Percentiles rank a stretch among this genome's conserved stretches.
Evolutionary conservation across 2,888 invertebrate species (phyloP).

Genomic region (Callosobruchus maculatus): DNA sequence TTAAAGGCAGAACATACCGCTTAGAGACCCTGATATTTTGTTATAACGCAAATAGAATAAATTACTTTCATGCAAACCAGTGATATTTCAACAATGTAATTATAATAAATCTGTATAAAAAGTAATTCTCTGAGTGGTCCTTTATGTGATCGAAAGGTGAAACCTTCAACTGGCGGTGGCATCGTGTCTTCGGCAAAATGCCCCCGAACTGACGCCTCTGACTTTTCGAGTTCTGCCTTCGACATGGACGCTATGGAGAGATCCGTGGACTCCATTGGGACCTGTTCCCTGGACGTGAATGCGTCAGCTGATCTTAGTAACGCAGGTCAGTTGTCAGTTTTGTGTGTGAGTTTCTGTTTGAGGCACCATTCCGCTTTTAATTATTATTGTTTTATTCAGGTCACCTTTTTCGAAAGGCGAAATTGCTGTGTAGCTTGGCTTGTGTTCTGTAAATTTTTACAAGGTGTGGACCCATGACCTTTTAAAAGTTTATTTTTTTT

Average conservation of each 20-base stretch:
- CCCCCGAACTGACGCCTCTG: neutral
- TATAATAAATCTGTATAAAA: neutral
- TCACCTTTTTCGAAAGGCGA: neutral
- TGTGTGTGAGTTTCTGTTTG: conserved; percentile 2
- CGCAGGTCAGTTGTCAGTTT: conserved; percentile 57
- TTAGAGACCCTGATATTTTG: neutral
- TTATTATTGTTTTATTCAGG: conserved; percentile 2
- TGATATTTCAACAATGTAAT: neutral
- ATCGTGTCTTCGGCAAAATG: neutral
- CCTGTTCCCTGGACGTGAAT: conserved; percentile 83
- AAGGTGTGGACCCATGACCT: too few relatives aligned
- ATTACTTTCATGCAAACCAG: neutral
- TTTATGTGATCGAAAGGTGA: neutral
- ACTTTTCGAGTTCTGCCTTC: neutral
- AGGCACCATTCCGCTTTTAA: conserved; percentile 14
- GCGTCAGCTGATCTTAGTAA: conserved; percentile 60
- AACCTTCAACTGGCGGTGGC: neutral
- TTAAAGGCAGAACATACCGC: too few relatives aligned
- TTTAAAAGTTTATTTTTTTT: too few relatives aligned
- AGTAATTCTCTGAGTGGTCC: neutral
- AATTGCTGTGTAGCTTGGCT: neutral
- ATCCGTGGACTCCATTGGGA: conserved; percentile 80
- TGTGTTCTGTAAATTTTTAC: too few relatives aligned
- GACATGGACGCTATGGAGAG: conserved; percentile 57
- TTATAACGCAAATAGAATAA: neutral